Base-by-base conservation (phyloP, 1,140 invertebrate genomes). In the Pseudomyrmex pallidus region DNA sequence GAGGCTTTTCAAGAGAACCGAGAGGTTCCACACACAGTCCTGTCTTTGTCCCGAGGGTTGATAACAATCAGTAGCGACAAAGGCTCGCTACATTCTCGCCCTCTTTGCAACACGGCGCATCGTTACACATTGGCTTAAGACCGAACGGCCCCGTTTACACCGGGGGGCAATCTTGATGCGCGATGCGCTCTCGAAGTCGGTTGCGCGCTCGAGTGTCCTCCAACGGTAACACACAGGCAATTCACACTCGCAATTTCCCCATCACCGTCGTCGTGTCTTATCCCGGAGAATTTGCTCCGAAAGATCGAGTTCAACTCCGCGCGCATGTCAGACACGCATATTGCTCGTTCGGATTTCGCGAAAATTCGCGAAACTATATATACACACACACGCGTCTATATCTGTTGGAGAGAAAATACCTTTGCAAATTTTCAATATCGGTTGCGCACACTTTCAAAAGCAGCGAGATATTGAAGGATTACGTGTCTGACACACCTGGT, bases 11-110 rank as follows among this genome's bases (percentile, higher is more conserved):
- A 62, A 54, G 48, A 57, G 76, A 78, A 78, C 46, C 64, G 76
- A 57, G 76, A 57, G 76, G 64, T 15, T 78, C 20, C 70, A n/a
- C n/a, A n/a, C 64, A 35, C 35, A 70, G 50, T 20, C 50, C 1
- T 13, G 64, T 57, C 76, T 70, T 78, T 74, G 44, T 86, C 73
- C 83, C 46, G 12, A 35, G 50, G 52, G 80, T 73, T 77, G 66
- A 87, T 87, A 87, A 86, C 63, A 86, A 86, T 86, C 85, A 78
- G 46, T 74, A 78, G 76, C 54, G 52, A 78, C 64, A 57, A 59
- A 78, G 67, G 64, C 76, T 78, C 44, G 52, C 13, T 2, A 78
- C 52, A 78, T 78, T 67, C 63, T 22, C 35, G 35, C 35, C 15
- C 22, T 68, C 44, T 70, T 68, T 78, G 64, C 57, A n/a, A n/a